phyloP scores from a whole-genome alignment of 2,797 vertebrate species.

The Silurus aristotelis region DNA sequence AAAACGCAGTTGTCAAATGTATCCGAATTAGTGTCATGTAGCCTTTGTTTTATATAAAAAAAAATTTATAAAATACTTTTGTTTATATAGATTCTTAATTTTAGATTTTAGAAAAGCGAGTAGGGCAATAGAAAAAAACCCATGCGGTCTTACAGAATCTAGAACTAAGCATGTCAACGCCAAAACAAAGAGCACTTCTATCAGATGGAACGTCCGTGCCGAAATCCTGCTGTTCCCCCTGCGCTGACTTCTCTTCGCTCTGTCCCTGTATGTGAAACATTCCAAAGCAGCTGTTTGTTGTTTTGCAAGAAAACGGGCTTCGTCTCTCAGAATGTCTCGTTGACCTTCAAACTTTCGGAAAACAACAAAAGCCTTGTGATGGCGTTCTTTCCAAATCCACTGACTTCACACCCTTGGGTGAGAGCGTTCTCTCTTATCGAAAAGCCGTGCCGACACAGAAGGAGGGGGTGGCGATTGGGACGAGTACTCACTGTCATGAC shows the following conservation, averaged over 20 bases:
- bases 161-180: neutral
- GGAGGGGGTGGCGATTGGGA: neutral
- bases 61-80: no score
- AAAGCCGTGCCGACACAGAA: slow-evolving; percentile 11
- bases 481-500: slow-evolving; percentile 78
- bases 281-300: slow-evolving; percentile 36
- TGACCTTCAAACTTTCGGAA: slow-evolving; percentile 61
- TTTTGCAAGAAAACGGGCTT: slow-evolving; percentile 44
- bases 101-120: no score
- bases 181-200: slow-evolving; percentile 19
- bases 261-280: slow-evolving; percentile 35
- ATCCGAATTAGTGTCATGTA: no score
- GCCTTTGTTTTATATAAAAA: no score
- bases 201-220: slow-evolving; percentile 11
- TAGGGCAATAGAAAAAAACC: no score
- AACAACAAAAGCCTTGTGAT: slow-evolving; percentile 70
- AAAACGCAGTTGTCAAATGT: no score
- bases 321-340: slow-evolving; percentile 48
- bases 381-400: slow-evolving; percentile 37
- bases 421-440: slow-evolving; percentile 45
- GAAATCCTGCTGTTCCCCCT: neutral
- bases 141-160: neutral
- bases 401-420: slow-evolving; percentile 52
- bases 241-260: slow-evolving; percentile 5
- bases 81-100: no score